Evolutionary conservation across 2,113 vertebrate genomes (phyloP).

Genomic region (Sus scrofa): DNA sequence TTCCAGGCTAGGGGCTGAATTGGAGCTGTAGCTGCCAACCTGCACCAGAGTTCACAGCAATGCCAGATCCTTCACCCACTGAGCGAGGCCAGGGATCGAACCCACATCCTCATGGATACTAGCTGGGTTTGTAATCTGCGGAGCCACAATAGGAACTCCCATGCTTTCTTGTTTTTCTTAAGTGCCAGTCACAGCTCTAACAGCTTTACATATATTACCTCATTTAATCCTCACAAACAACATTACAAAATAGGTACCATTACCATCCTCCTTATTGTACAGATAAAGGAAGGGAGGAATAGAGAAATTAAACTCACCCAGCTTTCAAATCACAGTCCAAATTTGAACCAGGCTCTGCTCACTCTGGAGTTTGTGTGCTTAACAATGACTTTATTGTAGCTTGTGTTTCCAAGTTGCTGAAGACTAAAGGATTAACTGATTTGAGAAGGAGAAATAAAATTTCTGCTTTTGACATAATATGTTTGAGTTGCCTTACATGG

Average conservation of each 20-base stretch:
- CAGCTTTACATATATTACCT: neutral
- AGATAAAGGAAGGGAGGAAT: neutral
- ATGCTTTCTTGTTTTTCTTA: neutral
- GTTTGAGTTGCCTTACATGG: neutral
- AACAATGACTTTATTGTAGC: neutral
- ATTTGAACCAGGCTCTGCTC: no score
- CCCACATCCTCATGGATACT: no score
- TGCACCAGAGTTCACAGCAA: no score
- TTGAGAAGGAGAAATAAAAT: constrained; percentile 7
- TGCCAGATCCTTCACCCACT: no score
- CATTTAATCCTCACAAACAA: neutral
- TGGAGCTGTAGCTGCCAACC: no score
- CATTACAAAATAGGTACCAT: neutral
- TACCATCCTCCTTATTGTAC: neutral
- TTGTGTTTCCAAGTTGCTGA: neutral
- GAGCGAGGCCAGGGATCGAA: no score
- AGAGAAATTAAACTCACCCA: neutral
- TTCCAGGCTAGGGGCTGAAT: no score
- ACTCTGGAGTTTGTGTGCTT: neutral
- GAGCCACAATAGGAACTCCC: no score
- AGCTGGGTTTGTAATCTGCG: no score
- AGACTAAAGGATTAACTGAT: neutral
- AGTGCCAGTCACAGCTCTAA: neutral
- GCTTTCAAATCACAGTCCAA: neutral
- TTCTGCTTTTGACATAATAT: constrained; percentile 8